Base-by-base conservation (phyloP, 2,888 invertebrate species). In the Chymomyza caudatula region DNA sequence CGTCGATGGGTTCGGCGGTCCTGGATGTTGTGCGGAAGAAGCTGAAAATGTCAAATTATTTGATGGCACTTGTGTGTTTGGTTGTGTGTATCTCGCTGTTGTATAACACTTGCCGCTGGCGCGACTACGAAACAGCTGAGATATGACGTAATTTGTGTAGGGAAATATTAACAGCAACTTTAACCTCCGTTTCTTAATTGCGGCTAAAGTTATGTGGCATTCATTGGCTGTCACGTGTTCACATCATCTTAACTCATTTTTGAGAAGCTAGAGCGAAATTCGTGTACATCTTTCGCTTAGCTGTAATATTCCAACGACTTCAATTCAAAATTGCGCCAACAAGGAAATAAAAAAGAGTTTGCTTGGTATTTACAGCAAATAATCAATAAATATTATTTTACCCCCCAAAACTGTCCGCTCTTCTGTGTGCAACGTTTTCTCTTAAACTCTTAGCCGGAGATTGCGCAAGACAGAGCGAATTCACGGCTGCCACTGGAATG, bases 71-170 rank as follows among this genome's bases (percentile, higher is more conserved):
- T n/a, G n/a, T n/a, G n/a, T n/a, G n/a, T n/a, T n/a, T n/a, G n/a
- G n/a, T n/a, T n/a, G 51, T 51, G 43, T 67, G 29, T 56, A 53
- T 11, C 42, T 58, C 20, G 11, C 69, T 71, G 65, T 85, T 87
- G 85, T 86, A 74, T 80, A 84, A 87, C 67, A 65, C 58, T 63
- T 52, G 52, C n/a, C 42, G 44, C 22, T 19, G 42, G 23, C 13
- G 55, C 43, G 54, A 59, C 60, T 55, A 55, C 74, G 74, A 85
- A 90, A 88, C 90, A 90, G 89, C 90, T 90, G 90, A 89, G 88
- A 78, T 81, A 88, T 90, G 90, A 90, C 90, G 90, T 88, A 89
- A 89, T 81, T 76, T 70, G 62, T 74, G 71, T 37, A 11, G 29
- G 11, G 11, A 11, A 2, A 37, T 11, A 37, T 37, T 37, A 37